Evolutionary conservation across 1,140 invertebrate species (phyloP), one percentile per base, ranked within the genome.

Genomic region (Cotesia chilonis): DNA sequence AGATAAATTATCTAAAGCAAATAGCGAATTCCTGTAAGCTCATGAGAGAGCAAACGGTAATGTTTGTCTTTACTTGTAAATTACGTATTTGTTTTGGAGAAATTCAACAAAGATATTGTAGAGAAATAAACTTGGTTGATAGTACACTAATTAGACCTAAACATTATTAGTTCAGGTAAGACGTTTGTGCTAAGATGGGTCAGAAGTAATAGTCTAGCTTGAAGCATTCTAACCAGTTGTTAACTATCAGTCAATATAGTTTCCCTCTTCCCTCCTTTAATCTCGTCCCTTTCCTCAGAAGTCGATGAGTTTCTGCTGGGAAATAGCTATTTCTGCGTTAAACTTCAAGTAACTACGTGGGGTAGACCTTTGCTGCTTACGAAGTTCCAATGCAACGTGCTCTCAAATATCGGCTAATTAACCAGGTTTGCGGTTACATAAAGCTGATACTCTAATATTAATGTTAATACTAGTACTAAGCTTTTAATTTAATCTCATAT

Each of bases 161-260:
- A 81, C 77, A 81, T 82, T 82, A 80, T 81, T 81, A 81, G 78
- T 80, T 81, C 76, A 81, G 77, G 70, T 78, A 81, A 82, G 73
- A 78, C 73, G 66, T 36, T 61, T 47, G 55, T 41, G 6, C 55
- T 14, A 36, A 57, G 73, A 14, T 37, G 14, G 41, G 57, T 47
- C 10, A 47, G 41, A 47, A 47, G 41, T 47, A 47, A 47, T 47
- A 7, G 41, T 47, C 2, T 47, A 47, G 41, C 41, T 47, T 47
- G 41, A 47, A 47, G 41, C 41, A 47, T 47, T 35, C 41, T 47
- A 70, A 54, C 60, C 70, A 76, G 66, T 71, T 67, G 68, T 68
- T 67, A 78, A 77, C 70, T 75, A 66, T 52, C 68, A 70, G 3
- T 51, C 69, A 47, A 10, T 47, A 47, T 10, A 0, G 41, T 47